Evolutionary conservation across 2,797 vertebrate genomes (phyloP), one percentile per base, ranked within the genome.

Genomic region (Protosalanx chinensis): DNA sequence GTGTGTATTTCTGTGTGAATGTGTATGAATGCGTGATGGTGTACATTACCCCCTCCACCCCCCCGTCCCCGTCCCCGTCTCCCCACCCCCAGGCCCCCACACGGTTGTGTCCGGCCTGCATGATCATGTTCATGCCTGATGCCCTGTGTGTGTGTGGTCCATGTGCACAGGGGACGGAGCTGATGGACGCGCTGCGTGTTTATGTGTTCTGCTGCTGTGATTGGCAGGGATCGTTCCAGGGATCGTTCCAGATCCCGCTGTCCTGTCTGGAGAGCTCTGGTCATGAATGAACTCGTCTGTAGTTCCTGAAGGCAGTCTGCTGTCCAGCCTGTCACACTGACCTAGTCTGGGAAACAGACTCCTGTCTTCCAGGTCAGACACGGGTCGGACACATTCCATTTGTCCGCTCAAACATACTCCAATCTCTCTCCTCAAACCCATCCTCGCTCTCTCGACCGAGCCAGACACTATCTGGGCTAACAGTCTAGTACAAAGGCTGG

Each of bases 251-350:
- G 30, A 13, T 33, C 13, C 61, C 33, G 33, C 30, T 63, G 68
- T 76, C 49, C 72, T 67, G 13, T 1, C 10, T 59, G 59, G 63
- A 76, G 73, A 53, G 0, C 57, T 49, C 27, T 30, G 20, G 49
- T 74, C 78, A 60, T 68, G 0, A 13, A 49, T 41, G 5, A 61
- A 70, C n/a, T 66, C 46, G 67, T n/a, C 41, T 7, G 35, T 20
- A 20, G 33, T 27, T 35, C 63, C 5, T 35, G 4, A 8, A 35
- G 63, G 12, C 57, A 13, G 6, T 27, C 20, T 59, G 57, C 8
- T 18, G 29, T 62, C 59, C 6, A 66, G 37, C n/a, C 23, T 32
- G 73, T 79, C 63, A 49, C 70, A 29, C 65, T 85, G 81, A 84
- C 79, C 75, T 70, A 73, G 59, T 70, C 62, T 16, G 12, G 30